Evolutionary conservation across 2,797 vertebrate species (phyloP).

Genomic region (Bryconaethiops microstoma): DNA sequence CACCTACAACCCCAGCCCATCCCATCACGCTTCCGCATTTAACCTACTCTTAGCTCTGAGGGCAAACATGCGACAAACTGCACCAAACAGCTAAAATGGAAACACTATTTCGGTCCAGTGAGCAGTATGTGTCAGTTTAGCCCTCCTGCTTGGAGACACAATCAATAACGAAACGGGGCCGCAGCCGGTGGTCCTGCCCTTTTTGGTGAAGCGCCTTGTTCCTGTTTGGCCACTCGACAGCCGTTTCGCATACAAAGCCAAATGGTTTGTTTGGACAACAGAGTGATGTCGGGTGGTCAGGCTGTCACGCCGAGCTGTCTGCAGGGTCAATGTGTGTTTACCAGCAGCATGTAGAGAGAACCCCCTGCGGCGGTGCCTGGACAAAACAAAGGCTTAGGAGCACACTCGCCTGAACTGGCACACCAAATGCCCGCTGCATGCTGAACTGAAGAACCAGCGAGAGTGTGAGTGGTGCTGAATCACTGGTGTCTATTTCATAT

Average conservation of each 20-base stretch:
- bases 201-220: background rate
- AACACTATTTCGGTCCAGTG: background rate
- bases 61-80: background rate
- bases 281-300: background rate
- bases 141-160: background rate
- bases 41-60: background rate
- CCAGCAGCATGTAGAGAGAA: background rate
- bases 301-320: background rate
- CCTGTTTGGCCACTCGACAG: conserved; percentile 16
- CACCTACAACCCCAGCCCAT: background rate
- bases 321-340: conserved; percentile 11
- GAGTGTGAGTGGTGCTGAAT: background rate
- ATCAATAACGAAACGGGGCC: background rate
- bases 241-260: background rate
- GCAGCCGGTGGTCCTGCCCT: background rate
- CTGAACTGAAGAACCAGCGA: background rate
- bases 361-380: background rate
- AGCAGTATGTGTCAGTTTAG: background rate
- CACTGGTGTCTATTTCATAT: background rate
- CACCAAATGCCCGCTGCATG: background rate
- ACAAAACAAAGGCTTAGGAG: conserved; percentile 3
- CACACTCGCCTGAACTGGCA: background rate
- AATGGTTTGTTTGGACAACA: conserved; percentile 34
- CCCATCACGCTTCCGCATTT: background rate
- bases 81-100: background rate